phyloP scores from a whole-genome alignment of 30 jellyfish, hydroid and myxozoan genomes.

The Hydractinia symbiolongicarpus region DNA sequence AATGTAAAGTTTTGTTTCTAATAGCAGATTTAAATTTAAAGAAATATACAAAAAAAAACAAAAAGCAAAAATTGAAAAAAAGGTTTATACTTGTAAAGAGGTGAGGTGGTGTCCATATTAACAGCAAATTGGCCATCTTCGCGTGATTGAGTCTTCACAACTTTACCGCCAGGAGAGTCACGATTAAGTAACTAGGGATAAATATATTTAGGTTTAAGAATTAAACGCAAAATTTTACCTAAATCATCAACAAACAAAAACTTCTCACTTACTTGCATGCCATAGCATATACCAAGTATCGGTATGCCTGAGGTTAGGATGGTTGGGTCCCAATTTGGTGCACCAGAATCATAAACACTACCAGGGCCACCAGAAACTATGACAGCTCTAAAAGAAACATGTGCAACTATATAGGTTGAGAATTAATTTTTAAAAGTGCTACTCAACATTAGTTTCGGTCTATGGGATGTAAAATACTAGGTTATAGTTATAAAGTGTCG shows the following conservation, averaged over 20 bases:
- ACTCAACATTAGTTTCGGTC: background rate
- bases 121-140: conserved; percentile 87
- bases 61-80: background rate
- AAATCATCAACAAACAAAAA: background rate
- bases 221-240: background rate
- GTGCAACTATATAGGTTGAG: background rate
- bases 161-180: conserved; percentile 56
- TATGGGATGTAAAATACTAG: background rate
- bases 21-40: background rate
- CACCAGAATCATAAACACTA: conserved; percentile 68
- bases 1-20: background rate
- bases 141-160: conserved; percentile 40
- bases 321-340: conserved; percentile 72
- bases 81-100: conserved; percentile 39
- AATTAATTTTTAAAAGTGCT: no score
- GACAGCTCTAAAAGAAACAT: conserved; percentile 48
- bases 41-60: background rate
- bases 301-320: conserved; percentile 64
- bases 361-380: conserved; percentile 97
- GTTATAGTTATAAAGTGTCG: background rate
- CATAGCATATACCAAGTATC: conserved; percentile 93
- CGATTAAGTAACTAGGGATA: conserved; percentile 47
- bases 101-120: conserved; percentile 37
- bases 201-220: background rate
- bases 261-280: conserved; percentile 73